These are phyloP conservation scores for Drosophila ficusphila DNA, from an alignment of 1,140 invertebrate genomes.

Conservation along the genomic window DNA sequence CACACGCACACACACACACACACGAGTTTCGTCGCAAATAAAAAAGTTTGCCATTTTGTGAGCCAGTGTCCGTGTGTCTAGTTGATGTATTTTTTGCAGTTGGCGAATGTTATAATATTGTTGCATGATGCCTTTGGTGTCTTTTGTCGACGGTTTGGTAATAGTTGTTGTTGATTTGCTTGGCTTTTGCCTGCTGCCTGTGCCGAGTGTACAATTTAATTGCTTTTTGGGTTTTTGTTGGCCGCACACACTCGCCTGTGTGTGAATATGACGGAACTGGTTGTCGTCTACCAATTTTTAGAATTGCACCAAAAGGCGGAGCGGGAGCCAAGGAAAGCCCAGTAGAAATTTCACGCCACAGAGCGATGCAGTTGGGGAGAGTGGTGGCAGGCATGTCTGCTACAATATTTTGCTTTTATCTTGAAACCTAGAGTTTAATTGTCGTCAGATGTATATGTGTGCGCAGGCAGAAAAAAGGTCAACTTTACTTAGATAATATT, in stretches of 20 bases:
- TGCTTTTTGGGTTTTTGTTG: conserved; percentile 74
- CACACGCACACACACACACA: conserved; percentile 41
- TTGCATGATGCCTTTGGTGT: conserved; percentile 67
- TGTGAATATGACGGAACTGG: conserved; percentile 69
- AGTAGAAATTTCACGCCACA: conserved; percentile 42
- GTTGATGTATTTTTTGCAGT: conserved; percentile 46
- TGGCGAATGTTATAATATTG: conserved; percentile 64
- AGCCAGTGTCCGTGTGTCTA: conserved; percentile 9
- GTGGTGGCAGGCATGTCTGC: conserved; percentile 1
- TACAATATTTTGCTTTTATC: conserved; percentile 82
- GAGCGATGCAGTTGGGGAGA: neutral
- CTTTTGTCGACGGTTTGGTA: conserved; percentile 52
- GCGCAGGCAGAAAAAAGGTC: conserved; percentile 2
- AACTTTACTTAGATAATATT: neutral
- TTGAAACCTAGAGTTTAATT: conserved; percentile 50
- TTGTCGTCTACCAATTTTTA: conserved; percentile 68
- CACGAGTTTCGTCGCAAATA: conserved; percentile 45
- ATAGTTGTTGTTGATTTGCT: conserved; percentile 56
- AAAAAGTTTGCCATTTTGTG: conserved; percentile 48
- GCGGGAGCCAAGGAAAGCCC: conserved; percentile 34
- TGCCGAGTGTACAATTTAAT: conserved; percentile 77
- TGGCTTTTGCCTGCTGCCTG: conserved; percentile 35
- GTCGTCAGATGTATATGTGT: conserved; percentile 34
- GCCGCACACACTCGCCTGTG: conserved; percentile 15
- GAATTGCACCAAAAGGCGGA: conserved; percentile 12